A percentile compares a stretch with the other conserved stretches of the same genome.
phyloP scores from a whole-genome alignment of 1,140 invertebrate species.

The Lordiphosa stackelbergi region DNA sequence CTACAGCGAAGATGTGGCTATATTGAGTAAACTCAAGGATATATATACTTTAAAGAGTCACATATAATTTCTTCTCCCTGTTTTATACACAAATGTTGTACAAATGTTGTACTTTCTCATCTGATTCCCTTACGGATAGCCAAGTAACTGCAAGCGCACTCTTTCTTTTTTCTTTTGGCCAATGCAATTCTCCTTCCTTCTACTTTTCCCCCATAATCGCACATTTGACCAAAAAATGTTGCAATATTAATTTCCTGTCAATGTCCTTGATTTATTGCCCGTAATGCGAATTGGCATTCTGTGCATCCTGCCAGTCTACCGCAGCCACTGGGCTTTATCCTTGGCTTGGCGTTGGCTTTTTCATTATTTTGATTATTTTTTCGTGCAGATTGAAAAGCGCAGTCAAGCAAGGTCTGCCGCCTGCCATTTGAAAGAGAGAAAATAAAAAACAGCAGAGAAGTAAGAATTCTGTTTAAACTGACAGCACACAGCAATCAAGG shows the following conservation, averaged over 20 bases:
- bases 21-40: too few relatives aligned
- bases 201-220: too few relatives aligned
- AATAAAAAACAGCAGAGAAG: constrained; percentile 1
- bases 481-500: constrained; percentile 48
- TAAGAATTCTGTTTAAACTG: constrained; percentile 14
- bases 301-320: too few relatives aligned
- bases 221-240: constrained; percentile 1
- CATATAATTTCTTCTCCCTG: too few relatives aligned
- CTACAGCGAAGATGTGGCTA: too few relatives aligned
- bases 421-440: constrained; percentile 30
- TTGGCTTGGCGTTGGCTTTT: constrained; percentile 8
- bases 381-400: constrained; percentile 69
- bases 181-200: too few relatives aligned
- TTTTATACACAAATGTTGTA: too few relatives aligned
- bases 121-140: too few relatives aligned
- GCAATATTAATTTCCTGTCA: constrained; percentile 60
- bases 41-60: too few relatives aligned
- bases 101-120: too few relatives aligned
- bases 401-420: constrained; percentile 52
- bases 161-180: too few relatives aligned
- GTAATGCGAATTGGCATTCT: constrained; percentile 17
- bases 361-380: constrained; percentile 55
- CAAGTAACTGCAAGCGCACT: too few relatives aligned
- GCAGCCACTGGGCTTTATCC: constrained; percentile 1
- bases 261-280: constrained; percentile 43